Percentiles rank a stretch among this genome's conserved stretches.
Conservation (phyloP, 2,797 vertebrate species). For the Discoglossus pictus region DNA sequence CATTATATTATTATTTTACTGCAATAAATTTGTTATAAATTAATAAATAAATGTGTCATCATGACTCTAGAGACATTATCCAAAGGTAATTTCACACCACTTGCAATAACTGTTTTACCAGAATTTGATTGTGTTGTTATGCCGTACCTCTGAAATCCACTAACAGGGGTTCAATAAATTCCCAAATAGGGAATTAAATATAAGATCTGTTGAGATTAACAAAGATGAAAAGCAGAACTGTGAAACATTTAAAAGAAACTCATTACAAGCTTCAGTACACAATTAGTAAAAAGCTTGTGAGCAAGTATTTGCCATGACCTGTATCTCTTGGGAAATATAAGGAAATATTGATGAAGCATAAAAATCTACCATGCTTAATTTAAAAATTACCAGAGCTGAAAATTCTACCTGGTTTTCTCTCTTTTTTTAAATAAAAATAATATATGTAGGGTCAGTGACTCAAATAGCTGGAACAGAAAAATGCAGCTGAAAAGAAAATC, state of each 20-base stretch:
- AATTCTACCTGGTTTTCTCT: conserved; percentile 29
- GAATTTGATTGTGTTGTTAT: conserved; percentile 13
- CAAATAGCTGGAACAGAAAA: conserved; percentile 16
- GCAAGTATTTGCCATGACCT: conserved; percentile 65
- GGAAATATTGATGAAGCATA: conserved; percentile 55
- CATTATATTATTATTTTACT: too few species aligned
- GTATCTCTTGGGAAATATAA: conserved; percentile 53
- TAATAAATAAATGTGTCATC: too few species aligned
- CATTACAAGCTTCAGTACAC: conserved; percentile 73
- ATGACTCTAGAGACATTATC: too few species aligned
- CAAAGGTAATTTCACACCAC: background rate
- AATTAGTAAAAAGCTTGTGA: conserved; percentile 64
- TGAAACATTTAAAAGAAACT: conserved; percentile 73
- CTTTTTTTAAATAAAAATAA: conserved; percentile 26
- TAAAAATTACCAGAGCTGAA: conserved; percentile 46
- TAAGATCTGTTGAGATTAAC: conserved; percentile 67
- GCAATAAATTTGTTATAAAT: too few species aligned
- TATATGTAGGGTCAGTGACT: conserved; percentile 34
- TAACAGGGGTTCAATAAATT: conserved; percentile 44
- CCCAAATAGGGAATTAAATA: conserved; percentile 63
- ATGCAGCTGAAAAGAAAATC: conserved; percentile 18
- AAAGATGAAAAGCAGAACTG: conserved; percentile 70
- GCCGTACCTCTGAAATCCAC: conserved; percentile 17
- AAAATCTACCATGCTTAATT: conserved; percentile 47
- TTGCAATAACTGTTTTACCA: conserved; percentile 3